phyloP scores from a whole-genome alignment of 1,140 invertebrate genomes.

The Lepidurus arcticus region DNA sequence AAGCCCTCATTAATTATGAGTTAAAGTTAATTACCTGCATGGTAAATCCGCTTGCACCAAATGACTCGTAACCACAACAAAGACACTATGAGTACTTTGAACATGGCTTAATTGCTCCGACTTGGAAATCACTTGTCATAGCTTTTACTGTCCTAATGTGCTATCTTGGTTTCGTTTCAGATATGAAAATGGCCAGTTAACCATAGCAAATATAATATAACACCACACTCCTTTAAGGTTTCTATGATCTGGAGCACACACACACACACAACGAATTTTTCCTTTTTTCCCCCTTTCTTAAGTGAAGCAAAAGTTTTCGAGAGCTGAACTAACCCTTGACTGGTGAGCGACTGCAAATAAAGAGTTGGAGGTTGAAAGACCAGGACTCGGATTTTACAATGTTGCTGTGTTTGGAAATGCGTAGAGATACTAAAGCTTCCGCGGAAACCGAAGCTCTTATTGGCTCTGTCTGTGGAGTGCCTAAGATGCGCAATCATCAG shows the following conservation, averaged over 20 bases:
- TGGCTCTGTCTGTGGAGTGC: slow-evolving; percentile 8
- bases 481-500: slow-evolving; percentile 21
- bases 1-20: background rate
- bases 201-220: background rate
- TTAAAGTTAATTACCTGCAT: slow-evolving; percentile 11
- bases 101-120: background rate
- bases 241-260: background rate
- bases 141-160: background rate
- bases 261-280: background rate
- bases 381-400: background rate
- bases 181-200: background rate
- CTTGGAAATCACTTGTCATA: background rate
- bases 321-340: background rate
- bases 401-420: slow-evolving; percentile 18
- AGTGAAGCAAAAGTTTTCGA: background rate
- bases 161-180: background rate
- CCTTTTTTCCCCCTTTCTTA: background rate
- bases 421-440: slow-evolving; percentile 10
- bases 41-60: slow-evolving; percentile 18
- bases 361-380: background rate
- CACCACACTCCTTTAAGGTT: background rate
- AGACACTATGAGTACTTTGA: background rate
- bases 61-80: background rate
- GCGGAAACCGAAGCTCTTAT: background rate
- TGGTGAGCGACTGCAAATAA: background rate